Evolutionary conservation across 2,113 vertebrate genomes (phyloP).

Genomic region (Varanus salvator): DNA sequence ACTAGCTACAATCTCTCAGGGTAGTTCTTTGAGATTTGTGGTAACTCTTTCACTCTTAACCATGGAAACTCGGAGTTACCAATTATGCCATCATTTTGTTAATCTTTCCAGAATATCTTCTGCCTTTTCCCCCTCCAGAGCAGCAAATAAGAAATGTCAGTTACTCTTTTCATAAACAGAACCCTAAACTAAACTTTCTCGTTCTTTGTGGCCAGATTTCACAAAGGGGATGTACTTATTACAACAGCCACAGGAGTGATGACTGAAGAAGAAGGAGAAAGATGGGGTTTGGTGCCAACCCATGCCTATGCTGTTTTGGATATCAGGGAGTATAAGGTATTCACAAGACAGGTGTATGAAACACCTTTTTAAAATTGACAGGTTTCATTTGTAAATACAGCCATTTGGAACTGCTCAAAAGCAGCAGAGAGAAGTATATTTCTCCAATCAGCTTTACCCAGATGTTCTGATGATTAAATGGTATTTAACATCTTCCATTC

Average conservation of each 20-base stretch:
- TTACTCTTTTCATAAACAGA: background rate
- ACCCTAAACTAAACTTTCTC: background rate
- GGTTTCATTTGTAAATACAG: background rate
- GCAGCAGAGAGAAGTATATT: background rate
- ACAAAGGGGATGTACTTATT: slow-evolving; percentile 95
- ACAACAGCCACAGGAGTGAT: slow-evolving; percentile 96
- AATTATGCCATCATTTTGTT: background rate
- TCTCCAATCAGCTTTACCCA: background rate
- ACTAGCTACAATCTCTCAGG: background rate
- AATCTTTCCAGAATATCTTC: background rate
- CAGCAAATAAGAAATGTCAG: background rate
- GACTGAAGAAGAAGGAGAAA: slow-evolving; percentile 97
- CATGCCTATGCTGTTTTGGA: slow-evolving; percentile 97
- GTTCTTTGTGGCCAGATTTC: slow-evolving; percentile 84
- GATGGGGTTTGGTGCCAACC: slow-evolving; percentile 95
- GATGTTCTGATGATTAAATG: slow-evolving; percentile 28
- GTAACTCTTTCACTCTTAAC: background rate
- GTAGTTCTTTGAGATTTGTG: background rate
- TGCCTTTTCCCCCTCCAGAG: background rate
- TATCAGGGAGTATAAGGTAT: slow-evolving; percentile 95
- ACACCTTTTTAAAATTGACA: background rate
- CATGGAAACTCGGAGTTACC: background rate
- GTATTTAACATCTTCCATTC: background rate
- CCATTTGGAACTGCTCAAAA: background rate
- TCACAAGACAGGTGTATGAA: background rate